phyloP scores from a whole-genome alignment of 30 jellyfish, hydroid and myxozoan species.

The Turritopsis dohrnii region DNA sequence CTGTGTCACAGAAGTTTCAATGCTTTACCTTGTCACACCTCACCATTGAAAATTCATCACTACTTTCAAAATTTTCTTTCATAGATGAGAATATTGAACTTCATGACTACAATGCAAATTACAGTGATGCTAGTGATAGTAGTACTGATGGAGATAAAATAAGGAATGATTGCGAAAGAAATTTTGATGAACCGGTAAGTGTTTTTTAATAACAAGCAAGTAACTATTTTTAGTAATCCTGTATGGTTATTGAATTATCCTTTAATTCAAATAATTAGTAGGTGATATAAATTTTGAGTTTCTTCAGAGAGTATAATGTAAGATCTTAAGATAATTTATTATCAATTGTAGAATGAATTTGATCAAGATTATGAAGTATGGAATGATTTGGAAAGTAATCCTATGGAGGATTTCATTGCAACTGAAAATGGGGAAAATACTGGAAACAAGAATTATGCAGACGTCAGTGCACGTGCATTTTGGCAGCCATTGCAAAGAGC shows the following conservation, averaged over 20 bases:
- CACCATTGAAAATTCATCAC: not conserved
- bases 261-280: not conserved
- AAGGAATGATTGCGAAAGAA: too few relatives aligned
- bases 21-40: not conserved
- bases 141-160: too few relatives aligned
- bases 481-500: too few relatives aligned
- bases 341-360: not conserved
- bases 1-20: not conserved
- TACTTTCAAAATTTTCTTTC: not conserved
- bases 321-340: not conserved
- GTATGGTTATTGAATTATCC: not conserved
- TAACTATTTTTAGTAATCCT: not conserved
- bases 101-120: too few relatives aligned
- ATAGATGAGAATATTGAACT: not conserved
- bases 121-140: too few relatives aligned
- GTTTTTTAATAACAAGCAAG: not conserved
- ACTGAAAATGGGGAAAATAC: not conserved
- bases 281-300: not conserved
- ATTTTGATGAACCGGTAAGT: not conserved
- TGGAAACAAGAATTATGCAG: not conserved
- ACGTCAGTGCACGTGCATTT: too few relatives aligned
- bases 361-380: constrained; percentile 3
- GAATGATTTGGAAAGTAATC: constrained; percentile 7
- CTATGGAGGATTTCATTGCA: not conserved
- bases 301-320: not conserved